A percentile compares a stretch with the other conserved stretches of the same genome.
These are phyloP conservation scores for Sapajus apella DNA, from an alignment of 2,113 vertebrate genomes.

Conservation along the genomic window DNA sequence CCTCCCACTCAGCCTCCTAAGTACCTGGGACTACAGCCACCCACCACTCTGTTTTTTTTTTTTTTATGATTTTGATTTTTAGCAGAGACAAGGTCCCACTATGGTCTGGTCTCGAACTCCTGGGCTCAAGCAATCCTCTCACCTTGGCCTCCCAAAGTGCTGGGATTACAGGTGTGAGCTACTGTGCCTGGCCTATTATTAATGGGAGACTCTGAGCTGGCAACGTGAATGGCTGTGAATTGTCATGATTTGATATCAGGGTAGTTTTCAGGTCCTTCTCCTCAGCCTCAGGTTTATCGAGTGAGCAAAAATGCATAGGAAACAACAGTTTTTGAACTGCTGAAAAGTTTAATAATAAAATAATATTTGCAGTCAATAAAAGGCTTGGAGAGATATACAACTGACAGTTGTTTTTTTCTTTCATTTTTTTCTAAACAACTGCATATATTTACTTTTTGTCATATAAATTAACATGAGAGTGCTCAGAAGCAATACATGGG, in stretches of 20 bases:
- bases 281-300: neutral
- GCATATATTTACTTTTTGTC: conserved; percentile 22
- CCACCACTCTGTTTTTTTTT: no score
- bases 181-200: neutral
- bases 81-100: no score
- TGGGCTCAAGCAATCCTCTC: no score
- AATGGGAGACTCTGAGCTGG: neutral
- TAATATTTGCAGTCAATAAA: neutral
- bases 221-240: neutral
- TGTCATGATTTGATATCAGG: neutral
- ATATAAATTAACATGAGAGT: neutral
- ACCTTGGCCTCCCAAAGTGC: no score
- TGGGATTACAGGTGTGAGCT: no score
- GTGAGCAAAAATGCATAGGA: neutral
- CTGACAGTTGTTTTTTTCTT: neutral
- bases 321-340: neutral
- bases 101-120: no score
- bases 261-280: neutral
- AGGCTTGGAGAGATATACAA: neutral
- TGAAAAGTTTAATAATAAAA: conserved; percentile 24
- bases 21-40: no score
- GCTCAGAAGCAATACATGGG: neutral
- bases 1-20: no score
- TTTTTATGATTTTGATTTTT: no score
- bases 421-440: neutral